A percentile compares a stretch with the other conserved stretches of the same genome.
Conservation (phyloP, 2,888 invertebrate genomes). For the Pyrrhia umbra region DNA sequence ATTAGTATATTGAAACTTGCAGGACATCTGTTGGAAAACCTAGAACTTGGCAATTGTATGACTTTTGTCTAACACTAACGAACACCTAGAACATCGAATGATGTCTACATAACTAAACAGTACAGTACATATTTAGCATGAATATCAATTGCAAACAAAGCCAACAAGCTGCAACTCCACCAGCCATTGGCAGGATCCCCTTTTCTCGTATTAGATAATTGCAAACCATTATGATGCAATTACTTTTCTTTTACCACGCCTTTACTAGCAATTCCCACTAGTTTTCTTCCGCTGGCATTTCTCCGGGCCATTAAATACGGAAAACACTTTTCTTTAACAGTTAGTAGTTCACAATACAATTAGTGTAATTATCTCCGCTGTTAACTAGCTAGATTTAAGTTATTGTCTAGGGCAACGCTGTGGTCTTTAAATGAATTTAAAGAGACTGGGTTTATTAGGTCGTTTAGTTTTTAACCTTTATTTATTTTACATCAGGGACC, state of each 20-base stretch:
- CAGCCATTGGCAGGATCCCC: background rate
- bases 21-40: no score
- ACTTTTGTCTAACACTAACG: no score
- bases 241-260: background rate
- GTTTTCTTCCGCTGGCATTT: background rate
- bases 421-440: slow-evolving; percentile 19
- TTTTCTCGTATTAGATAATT: background rate
- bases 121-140: no score
- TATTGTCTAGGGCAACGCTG: slow-evolving; percentile 3
- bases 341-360: slow-evolving; percentile 10
- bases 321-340: slow-evolving; percentile 22
- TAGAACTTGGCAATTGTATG: no score
- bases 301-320: slow-evolving; percentile 12
- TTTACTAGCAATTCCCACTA: background rate
- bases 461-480: background rate
- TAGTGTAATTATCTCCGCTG: slow-evolving; percentile 30
- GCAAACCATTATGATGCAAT: background rate
- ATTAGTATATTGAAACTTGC: no score
- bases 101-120: no score
- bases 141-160: background rate
- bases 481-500: background rate
- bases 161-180: background rate
- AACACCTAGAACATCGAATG: no score
- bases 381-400: slow-evolving; percentile 14
- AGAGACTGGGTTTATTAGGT: slow-evolving; percentile 11